phyloP scores from a whole-genome alignment of 1,140 invertebrate genomes.

The Spodoptera litura region DNA sequence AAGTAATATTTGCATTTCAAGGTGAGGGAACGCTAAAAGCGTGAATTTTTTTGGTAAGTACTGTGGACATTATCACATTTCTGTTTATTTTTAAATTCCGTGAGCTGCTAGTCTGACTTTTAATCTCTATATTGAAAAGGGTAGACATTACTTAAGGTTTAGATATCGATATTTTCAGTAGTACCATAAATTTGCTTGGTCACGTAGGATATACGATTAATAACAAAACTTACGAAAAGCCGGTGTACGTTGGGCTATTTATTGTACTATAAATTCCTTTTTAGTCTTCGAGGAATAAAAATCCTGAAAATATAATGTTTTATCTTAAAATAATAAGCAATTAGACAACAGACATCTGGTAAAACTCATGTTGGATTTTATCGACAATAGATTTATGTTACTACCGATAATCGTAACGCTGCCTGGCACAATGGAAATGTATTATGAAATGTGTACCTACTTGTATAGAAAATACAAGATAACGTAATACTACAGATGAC shows the following conservation, averaged over 20 bases:
- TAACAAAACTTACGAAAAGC: no score
- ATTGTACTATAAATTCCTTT: background rate
- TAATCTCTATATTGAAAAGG: no score
- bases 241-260: no score
- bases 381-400: conserved; percentile 26
- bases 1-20: background rate
- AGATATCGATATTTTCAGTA: no score
- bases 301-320: background rate
- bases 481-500: background rate
- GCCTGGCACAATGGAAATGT: background rate
- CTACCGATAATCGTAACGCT: background rate
- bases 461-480: background rate
- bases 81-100: no score
- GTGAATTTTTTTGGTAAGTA: no score
- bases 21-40: no score
- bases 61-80: no score
- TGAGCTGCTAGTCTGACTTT: no score
- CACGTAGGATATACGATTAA: no score
- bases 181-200: no score
- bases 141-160: no score
- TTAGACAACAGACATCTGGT: conserved; percentile 26
- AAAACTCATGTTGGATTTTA: background rate
- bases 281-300: background rate
- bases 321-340: background rate
- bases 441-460: background rate